Evolutionary conservation across 2,797 vertebrate genomes (phyloP).

Genomic region (Pempheris klunzingeri): DNA sequence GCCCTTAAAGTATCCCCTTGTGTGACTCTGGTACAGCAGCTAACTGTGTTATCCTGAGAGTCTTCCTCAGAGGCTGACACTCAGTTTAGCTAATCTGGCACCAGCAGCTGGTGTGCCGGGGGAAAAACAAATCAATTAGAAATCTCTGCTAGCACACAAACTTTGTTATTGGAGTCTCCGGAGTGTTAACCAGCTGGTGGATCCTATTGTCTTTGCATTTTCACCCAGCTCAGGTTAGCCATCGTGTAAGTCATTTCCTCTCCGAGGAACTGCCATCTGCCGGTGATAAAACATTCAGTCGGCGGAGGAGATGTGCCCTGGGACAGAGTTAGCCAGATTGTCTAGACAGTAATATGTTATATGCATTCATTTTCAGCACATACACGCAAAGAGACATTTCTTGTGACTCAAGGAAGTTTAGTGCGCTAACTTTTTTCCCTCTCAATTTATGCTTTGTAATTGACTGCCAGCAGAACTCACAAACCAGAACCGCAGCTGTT

Average conservation of each 20-base stretch:
- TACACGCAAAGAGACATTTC: conserved; percentile 32
- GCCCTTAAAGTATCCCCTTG: conserved; percentile 33
- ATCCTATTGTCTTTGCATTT: conserved; percentile 64
- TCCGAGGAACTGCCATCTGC: conserved; percentile 67
- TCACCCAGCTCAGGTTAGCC: conserved; percentile 69
- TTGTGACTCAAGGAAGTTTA: conserved; percentile 41
- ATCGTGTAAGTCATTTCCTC: conserved; percentile 64
- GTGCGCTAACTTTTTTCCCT: conserved; percentile 27
- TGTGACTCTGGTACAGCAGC: conserved; percentile 17
- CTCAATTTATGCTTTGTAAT: conserved; percentile 34
- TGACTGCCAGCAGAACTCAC: conserved; percentile 18
- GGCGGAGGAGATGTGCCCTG: conserved; percentile 39
- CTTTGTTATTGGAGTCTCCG: conserved; percentile 68
- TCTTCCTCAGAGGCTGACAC: conserved; percentile 53
- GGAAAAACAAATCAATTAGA: conserved; percentile 77
- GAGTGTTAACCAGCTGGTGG: conserved; percentile 73
- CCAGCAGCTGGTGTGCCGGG: conserved; percentile 68
- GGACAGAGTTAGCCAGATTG: conserved; percentile 65
- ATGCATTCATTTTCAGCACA: conserved; percentile 45
- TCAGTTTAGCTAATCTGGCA: conserved; percentile 65
- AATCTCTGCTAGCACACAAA: conserved; percentile 62
- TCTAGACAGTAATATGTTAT: conserved; percentile 45
- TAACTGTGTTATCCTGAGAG: conserved; percentile 48
- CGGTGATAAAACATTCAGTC: conserved; percentile 58
- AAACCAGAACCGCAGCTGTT: not conserved